Base-by-base conservation (phyloP, 2,888 invertebrate species). In the Spatulosminthurus flaviceps region DNA sequence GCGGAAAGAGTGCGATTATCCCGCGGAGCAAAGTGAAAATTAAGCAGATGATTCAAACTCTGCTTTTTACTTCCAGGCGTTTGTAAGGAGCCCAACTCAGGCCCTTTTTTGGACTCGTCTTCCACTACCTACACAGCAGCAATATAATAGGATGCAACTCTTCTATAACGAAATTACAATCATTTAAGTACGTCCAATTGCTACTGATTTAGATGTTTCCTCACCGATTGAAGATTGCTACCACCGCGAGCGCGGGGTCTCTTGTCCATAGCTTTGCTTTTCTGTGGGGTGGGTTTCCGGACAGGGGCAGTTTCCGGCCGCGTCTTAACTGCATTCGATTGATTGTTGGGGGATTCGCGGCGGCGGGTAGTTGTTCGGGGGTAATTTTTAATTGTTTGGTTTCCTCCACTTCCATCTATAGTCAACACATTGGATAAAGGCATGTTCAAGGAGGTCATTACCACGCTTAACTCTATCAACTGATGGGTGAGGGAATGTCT, bases 21-120 rank as follows among this genome's bases (percentile, higher is more conserved):
- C 72, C 92, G 90, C 70, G 93, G 91, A 82, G 92, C 91, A 88
- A 94, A 95, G 88, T 93, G 93, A 89, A 97, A 97, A 89, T 96
- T 96, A 86, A 96, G 91, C 91, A 97, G 92, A 91, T 96, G 95
- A 89, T 95, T 96, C 89, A 95, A 90, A 89, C 94, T 96, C 90
- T 94, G 94, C 90, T 95, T 95, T 89, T 94, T 95, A 89, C 94
- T 93, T 89, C 94, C 94, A 88, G 92, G 92, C 88, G 91, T 90
- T 90, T 93, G 92, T 86, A 94, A 92, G 88, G 95, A 95, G 90
- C 94, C 94, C 88, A 92, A 77, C 80, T 84, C 85, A 22, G 83
- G 82, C 89, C n/a, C 76, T 91, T 95, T 95, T 88, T 91, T 90
- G 87, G 90, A 89, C 83, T 90, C 89, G 74, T 89, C 88, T 84